These are phyloP conservation scores for Lepidocyrtinus sp. DNA, from an alignment of 2,888 invertebrate species.

Conservation along the genomic window DNA sequence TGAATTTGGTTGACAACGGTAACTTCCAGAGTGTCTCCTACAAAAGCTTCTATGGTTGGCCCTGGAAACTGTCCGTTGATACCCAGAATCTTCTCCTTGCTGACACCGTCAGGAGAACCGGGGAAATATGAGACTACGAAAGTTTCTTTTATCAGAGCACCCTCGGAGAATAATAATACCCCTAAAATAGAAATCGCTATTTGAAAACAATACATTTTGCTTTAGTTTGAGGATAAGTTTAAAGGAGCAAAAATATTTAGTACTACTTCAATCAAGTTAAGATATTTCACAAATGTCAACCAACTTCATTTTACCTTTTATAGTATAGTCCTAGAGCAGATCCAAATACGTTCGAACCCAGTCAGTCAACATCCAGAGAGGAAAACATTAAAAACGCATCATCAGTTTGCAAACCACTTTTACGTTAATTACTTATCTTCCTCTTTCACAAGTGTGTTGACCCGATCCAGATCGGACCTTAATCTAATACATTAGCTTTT, in stretches of 20 bases:
- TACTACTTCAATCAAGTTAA: neutral
- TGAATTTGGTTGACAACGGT: constrained; percentile 62
- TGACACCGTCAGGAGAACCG: constrained; percentile 61
- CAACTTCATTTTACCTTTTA: neutral
- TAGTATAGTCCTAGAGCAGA: neutral
- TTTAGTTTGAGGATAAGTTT: neutral
- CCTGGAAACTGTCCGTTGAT: constrained; percentile 65
- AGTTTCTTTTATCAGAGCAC: constrained; percentile 16
- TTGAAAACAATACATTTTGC: too few species aligned
- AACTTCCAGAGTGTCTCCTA: constrained; percentile 47
- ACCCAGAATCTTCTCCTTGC: constrained; percentile 38
- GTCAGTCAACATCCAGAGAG: too few species aligned
- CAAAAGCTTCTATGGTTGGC: constrained; percentile 47
- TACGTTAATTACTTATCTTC: too few species aligned
- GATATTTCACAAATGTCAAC: neutral
- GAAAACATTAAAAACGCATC: too few species aligned
- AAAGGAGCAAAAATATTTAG: neutral
- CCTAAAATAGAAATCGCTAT: neutral
- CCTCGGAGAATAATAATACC: neutral
- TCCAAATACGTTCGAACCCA: neutral
- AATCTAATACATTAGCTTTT: too few species aligned
- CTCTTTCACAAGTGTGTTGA: too few species aligned
- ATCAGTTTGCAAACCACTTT: too few species aligned
- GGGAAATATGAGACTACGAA: constrained; percentile 38
- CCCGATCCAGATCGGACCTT: too few species aligned